Conservation (phyloP, 2,113 vertebrate genomes). For the Odontophorus gujanensis region DNA sequence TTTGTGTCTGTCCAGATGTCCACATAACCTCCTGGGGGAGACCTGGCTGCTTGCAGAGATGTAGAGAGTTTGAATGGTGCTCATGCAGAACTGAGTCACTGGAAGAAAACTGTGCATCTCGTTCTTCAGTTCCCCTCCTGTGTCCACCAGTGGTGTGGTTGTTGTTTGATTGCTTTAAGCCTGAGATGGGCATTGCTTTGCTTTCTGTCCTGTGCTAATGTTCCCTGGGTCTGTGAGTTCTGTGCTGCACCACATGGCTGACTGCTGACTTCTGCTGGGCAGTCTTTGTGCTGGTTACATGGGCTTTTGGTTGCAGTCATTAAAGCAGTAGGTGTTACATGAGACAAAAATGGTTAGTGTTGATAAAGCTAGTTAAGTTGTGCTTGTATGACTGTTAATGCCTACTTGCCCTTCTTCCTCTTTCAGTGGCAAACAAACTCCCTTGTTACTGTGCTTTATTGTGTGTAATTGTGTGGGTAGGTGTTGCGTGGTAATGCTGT, state of each 20-base stretch:
- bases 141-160: rapidly evolving
- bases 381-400: background rate
- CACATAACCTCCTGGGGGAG: background rate
- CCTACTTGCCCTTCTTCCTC: background rate
- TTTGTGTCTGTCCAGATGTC: background rate
- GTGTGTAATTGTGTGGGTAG: background rate
- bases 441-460: background rate
- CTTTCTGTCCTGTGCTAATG: background rate
- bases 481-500: background rate
- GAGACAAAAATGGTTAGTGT: background rate
- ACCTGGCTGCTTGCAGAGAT: background rate
- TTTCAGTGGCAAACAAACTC: background rate
- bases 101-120: background rate
- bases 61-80: background rate
- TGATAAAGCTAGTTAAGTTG: background rate
- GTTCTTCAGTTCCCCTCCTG: rapidly evolving
- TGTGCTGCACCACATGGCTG: background rate
- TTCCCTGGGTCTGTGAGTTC: background rate
- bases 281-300: background rate
- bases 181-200: rapidly evolving
- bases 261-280: background rate
- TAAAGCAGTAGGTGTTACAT: background rate
- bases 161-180: background rate
- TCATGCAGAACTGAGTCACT: background rate
- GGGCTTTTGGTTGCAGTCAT: background rate